Base-by-base conservation (phyloP, 2,797 vertebrate genomes). In the Pseudotriccus pelzelni region DNA sequence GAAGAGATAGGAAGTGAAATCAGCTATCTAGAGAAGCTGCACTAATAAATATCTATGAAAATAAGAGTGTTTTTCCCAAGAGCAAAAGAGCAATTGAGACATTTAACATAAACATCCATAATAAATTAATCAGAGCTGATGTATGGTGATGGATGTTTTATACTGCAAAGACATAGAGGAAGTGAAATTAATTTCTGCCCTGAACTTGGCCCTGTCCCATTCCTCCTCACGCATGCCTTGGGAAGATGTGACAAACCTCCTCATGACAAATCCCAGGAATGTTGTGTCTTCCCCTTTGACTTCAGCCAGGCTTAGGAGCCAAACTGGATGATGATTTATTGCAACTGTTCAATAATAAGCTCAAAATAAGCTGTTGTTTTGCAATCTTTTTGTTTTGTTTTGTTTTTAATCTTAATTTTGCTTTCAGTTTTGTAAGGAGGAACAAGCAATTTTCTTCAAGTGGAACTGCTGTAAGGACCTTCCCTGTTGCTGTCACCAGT, bases 111-210 rank as follows among this genome's bases (percentile, higher is more conserved):
- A 96, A 95, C 77, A 84, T 92, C 85, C 6, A 10, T 80, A 69
- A 84, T 93, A 94, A 95, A 87, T 90, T 93, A 94, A 81, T 89
- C 58, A 41, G 87, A 41, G 56, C 53, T 94, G 94, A 75, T 95
- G 95, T 80, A 94, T 90, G 73, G 62, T 0, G 0, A 92, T 83
- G 75, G 89, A 27, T 52, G n/a, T 60, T 94, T 87, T 64, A 62
- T 53, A 21, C 52, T 80, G 70, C 63, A 50, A 77, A 73, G 66
- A 28, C 52, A 60, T 6, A 23, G 66, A 82, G 84, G 91, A 91
- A 93, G 84, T 89, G 94, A 88, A 96, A 94, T 90, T 90, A 87
- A 89, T 95, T 87, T 89, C 88, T 95, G 86, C 91, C 84, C 84
- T 66, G n/a, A 62, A 21, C 63, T 92, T 94, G 94, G 81, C 74